Evolutionary conservation across 2,888 invertebrate species (phyloP), one percentile per base, ranked within the genome.

Genomic region (Terebella lapidaria): DNA sequence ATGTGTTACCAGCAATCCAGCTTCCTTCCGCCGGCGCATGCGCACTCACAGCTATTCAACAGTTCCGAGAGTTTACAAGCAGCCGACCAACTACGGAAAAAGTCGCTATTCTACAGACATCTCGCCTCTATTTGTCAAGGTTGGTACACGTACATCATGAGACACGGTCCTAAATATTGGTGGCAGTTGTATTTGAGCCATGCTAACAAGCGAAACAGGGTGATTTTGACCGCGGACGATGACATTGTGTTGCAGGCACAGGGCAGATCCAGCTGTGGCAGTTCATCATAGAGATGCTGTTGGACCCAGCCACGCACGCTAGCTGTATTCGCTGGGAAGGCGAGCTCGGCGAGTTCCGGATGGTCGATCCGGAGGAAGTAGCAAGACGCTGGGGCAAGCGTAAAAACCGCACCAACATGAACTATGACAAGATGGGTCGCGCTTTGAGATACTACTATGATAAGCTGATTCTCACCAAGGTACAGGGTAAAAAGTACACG

Each of bases 231-330:
- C n/a, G n/a, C n/a, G n/a, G n/a, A n/a, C n/a, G n/a, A n/a, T n/a
- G n/a, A n/a, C n/a, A n/a, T n/a, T n/a, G n/a, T n/a, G 10, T 28
- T 62, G 24, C 59, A 67, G 69, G 67, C 27, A 59, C 65, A 2
- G 63, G 67, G 10, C 97, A 97, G 85, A 95, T 96, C 83, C 96
- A 97, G 85, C 86, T 97, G 81, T 96, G 96, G 96, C 96, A 96
- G 85, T 96, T 97, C 85, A 86, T 97, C 71, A 86, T 97, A 77
- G 96, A 97, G 83, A 89, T 95, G 78, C 88, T 97, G 80, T 88
- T 91, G 69, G 92, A 94, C 84, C 88, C 90, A 75, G 59, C 72
- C 27, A 54, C 54, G 4, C 94, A 95, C 79, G 87, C 94, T 1
- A 90, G 91, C 75, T 94, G 89, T 78, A 95, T 96, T 81, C 88